A percentile compares a stretch with the other conserved stretches of the same genome.
Conservation (phyloP, 2,113 vertebrate species). For the Daphoenositta chrysoptera region DNA sequence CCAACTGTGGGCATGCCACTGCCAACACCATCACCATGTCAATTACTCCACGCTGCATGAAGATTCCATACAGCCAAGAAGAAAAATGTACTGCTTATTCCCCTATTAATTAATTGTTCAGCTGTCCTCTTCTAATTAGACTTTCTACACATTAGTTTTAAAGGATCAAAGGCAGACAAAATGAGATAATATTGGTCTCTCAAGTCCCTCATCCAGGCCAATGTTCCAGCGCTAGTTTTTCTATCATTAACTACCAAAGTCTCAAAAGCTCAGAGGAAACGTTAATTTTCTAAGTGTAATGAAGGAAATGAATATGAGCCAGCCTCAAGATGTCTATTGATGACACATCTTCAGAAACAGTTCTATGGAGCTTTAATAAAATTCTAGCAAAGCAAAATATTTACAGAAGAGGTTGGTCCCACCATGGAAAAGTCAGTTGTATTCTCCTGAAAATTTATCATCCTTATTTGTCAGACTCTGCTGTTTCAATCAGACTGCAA, state of each 20-base stretch:
- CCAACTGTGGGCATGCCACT: neutral
- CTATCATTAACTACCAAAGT: neutral
- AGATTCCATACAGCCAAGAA: neutral
- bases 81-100: neutral
- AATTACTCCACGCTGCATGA: neutral
- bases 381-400: neutral
- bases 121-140: constrained; percentile 40
- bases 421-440: neutral
- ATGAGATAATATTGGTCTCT: neutral
- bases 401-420: neutral
- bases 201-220: neutral
- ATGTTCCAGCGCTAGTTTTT: neutral
- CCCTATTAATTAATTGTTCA: constrained; percentile 44
- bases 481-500: neutral
- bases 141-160: constrained; percentile 30
- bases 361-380: neutral
- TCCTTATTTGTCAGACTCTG: neutral
- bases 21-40: neutral
- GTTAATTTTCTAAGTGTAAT: neutral
- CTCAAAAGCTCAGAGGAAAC: neutral
- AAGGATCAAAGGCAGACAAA: constrained; percentile 17
- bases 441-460: neutral
- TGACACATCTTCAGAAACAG: neutral
- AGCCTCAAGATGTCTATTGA: neutral
- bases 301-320: neutral